Evolutionary conservation across 2,113 vertebrate species (phyloP).

Genomic region (Grallaria varia): DNA sequence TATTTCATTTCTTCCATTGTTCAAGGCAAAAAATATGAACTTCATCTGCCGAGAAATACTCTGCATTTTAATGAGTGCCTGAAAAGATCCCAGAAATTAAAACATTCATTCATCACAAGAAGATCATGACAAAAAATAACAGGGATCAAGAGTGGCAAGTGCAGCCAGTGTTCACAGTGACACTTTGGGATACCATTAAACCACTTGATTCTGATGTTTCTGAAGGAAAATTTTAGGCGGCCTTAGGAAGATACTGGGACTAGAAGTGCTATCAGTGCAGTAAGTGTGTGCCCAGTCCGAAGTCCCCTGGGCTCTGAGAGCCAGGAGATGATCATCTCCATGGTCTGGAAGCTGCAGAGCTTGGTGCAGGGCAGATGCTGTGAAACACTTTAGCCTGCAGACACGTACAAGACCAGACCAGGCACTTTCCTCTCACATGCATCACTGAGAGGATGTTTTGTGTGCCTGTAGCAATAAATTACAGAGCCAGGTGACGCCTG

Average conservation of each 20-base stretch:
- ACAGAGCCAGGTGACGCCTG: background rate
- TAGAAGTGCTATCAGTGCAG: background rate
- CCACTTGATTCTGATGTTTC: background rate
- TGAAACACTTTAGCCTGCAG: background rate
- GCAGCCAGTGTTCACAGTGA: background rate
- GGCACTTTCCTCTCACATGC: rapidly evolving
- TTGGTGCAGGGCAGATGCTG: rapidly evolving
- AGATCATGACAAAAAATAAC: background rate
- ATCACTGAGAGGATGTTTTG: background rate
- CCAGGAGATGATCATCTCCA: background rate
- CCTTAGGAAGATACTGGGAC: background rate
- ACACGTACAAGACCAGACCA: background rate
- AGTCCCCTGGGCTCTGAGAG: background rate
- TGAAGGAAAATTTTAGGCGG: background rate
- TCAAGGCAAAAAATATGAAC: background rate
- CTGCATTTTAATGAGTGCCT: background rate
- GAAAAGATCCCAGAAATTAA: background rate
- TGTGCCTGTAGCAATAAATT: background rate
- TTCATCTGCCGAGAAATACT: background rate
- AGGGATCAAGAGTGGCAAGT: background rate
- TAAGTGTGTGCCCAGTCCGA: rapidly evolving
- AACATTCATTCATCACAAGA: background rate
- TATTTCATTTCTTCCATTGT: background rate
- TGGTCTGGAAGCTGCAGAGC: background rate
- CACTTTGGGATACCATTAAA: background rate